A percentile compares a stretch with the other conserved stretches of the same genome.
Conservation (phyloP, 1,140 invertebrate species). For the Venturia canescens region DNA sequence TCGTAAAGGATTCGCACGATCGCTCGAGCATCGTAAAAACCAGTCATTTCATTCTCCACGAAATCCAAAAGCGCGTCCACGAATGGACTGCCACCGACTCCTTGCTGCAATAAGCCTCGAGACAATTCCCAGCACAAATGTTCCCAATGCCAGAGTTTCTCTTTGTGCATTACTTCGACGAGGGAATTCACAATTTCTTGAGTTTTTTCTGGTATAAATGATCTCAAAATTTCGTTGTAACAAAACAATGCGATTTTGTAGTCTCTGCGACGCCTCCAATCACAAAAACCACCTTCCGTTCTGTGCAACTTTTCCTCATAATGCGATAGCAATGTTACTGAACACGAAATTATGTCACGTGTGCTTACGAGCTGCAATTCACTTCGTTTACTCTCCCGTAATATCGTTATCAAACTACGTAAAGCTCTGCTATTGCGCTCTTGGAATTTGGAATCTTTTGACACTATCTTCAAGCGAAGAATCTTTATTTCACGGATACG, state of each 20-base stretch:
- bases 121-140: constrained; percentile 62
- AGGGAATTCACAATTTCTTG: constrained; percentile 57
- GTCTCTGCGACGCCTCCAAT: constrained; percentile 62
- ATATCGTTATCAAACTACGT: constrained; percentile 47
- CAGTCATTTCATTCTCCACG: constrained; percentile 53
- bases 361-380: constrained; percentile 59
- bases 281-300: constrained; percentile 41
- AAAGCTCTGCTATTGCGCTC: background rate
- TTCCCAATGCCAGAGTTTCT: constrained; percentile 65
- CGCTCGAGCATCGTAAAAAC: constrained; percentile 47
- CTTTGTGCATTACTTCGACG: constrained; percentile 57
- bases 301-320: constrained; percentile 52
- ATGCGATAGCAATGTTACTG: constrained; percentile 58
- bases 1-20: constrained; percentile 75
- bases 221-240: constrained; percentile 61
- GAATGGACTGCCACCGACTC: constrained; percentile 54
- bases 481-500: constrained; percentile 17
- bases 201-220: constrained; percentile 57
- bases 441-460: background rate
- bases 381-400: constrained; percentile 51
- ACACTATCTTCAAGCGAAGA: background rate
- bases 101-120: constrained; percentile 56
- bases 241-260: constrained; percentile 57
- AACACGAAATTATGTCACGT: constrained; percentile 54
- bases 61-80: constrained; percentile 60